Conservation (phyloP, 2,888 invertebrate species). For the Caenorhabditis zanzibari region DNA sequence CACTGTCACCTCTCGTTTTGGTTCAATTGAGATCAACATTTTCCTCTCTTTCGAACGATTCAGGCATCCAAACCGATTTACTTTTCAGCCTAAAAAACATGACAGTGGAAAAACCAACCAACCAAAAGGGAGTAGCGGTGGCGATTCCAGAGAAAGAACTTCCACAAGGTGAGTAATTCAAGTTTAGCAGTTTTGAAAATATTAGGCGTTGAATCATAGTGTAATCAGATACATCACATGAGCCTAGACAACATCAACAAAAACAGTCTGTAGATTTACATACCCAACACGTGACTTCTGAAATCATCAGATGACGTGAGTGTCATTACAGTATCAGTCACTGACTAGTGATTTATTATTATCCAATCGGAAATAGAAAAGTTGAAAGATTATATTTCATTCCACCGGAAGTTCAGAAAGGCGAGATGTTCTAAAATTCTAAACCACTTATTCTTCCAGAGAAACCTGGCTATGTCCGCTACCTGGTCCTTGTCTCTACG, state of each 20-base stretch:
- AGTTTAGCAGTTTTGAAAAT: neutral
- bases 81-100: slow-evolving; percentile 16
- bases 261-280: neutral
- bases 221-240: neutral
- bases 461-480: slow-evolving; percentile 60
- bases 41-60: neutral
- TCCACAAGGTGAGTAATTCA: neutral
- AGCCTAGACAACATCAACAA: neutral
- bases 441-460: slow-evolving; percentile 23
- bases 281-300: neutral
- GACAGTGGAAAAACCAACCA: slow-evolving; percentile 2
- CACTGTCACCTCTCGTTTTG: neutral
- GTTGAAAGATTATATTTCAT: slow-evolving; percentile 14
- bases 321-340: no score
- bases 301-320: neutral
- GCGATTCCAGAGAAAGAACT: slow-evolving; percentile 3
- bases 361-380: neutral
- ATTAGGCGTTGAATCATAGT: neutral
- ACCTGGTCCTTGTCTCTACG: slow-evolving; percentile 74
- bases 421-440: neutral
- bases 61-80: neutral
- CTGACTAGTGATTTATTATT: no score
- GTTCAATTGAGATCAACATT: neutral
- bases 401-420: neutral
- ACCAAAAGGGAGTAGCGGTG: slow-evolving; percentile 8